Conservation (phyloP, 1,140 invertebrate species). For the Zeugodacus cucurbitae region DNA sequence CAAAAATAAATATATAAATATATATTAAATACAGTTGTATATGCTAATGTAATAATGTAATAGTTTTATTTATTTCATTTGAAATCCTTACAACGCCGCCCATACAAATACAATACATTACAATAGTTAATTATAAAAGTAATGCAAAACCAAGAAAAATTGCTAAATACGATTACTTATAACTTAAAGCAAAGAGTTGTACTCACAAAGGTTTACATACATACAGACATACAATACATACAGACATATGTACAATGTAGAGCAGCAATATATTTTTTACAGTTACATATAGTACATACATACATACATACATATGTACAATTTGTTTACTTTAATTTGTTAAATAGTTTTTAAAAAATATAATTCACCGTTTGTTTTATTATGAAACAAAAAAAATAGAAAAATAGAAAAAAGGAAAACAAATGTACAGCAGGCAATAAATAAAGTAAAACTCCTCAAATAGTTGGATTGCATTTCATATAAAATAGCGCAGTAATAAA, state of each 20-base stretch:
- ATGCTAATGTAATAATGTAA: background rate
- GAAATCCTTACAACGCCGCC: constrained; percentile 22
- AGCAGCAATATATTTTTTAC: background rate
- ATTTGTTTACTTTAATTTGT: constrained; percentile 32
- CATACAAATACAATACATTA: constrained; percentile 6
- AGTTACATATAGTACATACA: too few species aligned
- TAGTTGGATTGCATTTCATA: background rate
- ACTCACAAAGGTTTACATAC: background rate
- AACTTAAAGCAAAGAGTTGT: background rate
- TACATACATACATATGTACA: constrained; percentile 4
- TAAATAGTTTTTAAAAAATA: constrained; percentile 21
- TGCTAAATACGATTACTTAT: background rate
- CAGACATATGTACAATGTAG: background rate
- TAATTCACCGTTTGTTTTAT: background rate
- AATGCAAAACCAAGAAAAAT: background rate
- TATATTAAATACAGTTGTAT: background rate
- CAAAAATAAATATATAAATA: background rate
- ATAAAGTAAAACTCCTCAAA: background rate
- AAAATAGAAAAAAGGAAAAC: background rate
- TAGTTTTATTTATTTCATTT: constrained; percentile 15
- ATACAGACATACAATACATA: background rate
- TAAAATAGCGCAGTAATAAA: background rate
- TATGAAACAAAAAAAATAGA: background rate
- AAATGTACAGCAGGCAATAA: constrained; percentile 23
- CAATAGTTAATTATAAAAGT: background rate